A percentile compares a stretch with the other conserved stretches of the same genome.
These are phyloP conservation scores for Hyppa rectilinea DNA, from an alignment of 2,888 invertebrate species.

Conservation along the genomic window DNA sequence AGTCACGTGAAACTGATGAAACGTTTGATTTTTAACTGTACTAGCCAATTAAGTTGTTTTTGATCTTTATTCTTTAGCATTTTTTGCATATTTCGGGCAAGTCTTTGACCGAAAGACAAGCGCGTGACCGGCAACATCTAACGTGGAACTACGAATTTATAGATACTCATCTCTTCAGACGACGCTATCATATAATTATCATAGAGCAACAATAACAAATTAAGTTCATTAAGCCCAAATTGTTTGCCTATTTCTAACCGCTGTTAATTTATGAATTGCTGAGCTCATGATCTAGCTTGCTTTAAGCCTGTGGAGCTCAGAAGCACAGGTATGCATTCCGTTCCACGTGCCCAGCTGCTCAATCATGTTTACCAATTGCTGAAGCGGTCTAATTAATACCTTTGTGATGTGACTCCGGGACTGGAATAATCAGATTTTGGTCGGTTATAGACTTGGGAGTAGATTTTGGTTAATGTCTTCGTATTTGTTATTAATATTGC, in stretches of 20 bases:
- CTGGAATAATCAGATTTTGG: constrained; percentile 43
- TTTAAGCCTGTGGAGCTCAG: not conserved
- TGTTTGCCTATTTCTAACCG: not conserved
- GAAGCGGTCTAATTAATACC: constrained; percentile 74
- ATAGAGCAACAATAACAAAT: too few relatives aligned
- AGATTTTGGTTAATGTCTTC: constrained; percentile 1
- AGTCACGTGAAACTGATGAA: constrained; percentile 39
- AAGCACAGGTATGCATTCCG: constrained; percentile 30
- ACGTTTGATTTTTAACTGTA: constrained; percentile 15
- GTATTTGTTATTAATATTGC: not conserved
- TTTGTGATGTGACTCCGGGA: constrained; percentile 70
- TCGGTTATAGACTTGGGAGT: constrained; percentile 2
- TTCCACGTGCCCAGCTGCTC: constrained; percentile 59
- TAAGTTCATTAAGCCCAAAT: not conserved
- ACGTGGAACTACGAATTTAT: too few relatives aligned
- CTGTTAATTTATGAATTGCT: constrained; percentile 2
- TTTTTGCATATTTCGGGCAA: constrained; percentile 3
- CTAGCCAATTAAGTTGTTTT: not conserved
- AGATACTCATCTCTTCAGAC: too few relatives aligned
- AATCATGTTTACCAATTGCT: constrained; percentile 71
- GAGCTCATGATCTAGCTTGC: not conserved
- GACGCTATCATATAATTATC: too few relatives aligned
- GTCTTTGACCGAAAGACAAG: too few relatives aligned
- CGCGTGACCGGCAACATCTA: too few relatives aligned
- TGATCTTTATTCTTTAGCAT: constrained; percentile 11